Conservation (phyloP, 2,888 invertebrate genomes). For the Mythimna albipuncta region DNA sequence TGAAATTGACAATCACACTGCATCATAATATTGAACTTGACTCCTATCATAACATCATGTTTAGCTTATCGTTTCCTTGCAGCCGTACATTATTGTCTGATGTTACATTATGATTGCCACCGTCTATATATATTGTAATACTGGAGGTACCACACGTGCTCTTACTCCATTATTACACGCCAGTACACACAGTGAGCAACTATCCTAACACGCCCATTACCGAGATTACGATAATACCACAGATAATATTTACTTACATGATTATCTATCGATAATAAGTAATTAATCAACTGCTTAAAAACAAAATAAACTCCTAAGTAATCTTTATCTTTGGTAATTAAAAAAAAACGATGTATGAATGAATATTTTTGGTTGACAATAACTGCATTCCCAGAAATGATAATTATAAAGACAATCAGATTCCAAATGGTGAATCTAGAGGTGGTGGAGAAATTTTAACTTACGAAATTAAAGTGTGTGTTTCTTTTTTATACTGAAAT, state of each 20-base stretch:
- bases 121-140: too few relatives aligned
- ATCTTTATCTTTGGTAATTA: constrained; percentile 1
- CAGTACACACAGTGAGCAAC: background rate
- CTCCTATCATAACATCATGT: too few relatives aligned
- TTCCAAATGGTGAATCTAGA: too few relatives aligned
- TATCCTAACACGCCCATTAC: constrained; percentile 8
- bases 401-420: background rate
- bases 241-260: constrained; percentile 19
- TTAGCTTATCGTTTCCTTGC: too few relatives aligned
- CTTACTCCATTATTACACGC: background rate
- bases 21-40: too few relatives aligned
- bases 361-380: background rate
- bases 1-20: too few relatives aligned
- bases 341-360: constrained; percentile 15
- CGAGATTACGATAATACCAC: constrained; percentile 31
- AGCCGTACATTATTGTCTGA: too few relatives aligned
- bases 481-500: too few relatives aligned
- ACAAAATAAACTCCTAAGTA: background rate
- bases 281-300: constrained; percentile 14
- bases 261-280: constrained; percentile 34
- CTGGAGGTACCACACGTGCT: too few relatives aligned
- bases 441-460: too few relatives aligned
- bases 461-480: too few relatives aligned
- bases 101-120: too few relatives aligned
- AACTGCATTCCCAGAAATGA: background rate